Base-by-base conservation (phyloP, 1,140 invertebrate species). In the Drosophila triauraria region DNA sequence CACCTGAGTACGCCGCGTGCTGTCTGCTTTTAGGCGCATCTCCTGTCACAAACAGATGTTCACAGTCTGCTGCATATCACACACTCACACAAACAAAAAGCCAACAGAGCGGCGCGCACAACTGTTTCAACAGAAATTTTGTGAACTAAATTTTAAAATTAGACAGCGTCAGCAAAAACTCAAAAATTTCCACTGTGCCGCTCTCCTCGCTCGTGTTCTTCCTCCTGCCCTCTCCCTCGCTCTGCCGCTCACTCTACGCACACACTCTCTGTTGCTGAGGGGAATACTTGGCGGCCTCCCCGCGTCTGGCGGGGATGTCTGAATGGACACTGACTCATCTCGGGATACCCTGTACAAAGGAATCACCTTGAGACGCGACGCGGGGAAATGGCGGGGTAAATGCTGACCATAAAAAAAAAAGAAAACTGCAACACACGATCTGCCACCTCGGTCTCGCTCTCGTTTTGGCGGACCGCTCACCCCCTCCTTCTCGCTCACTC, bases 111-210 rank as follows among this genome's bases (percentile, higher is more conserved):
- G 8, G 20, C n/a, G 38, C 54, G 46, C 63, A 50, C 81, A 85
- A 84, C 77, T 85, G 82, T 85, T 78, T 79, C 58, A 82, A 76
- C 54, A 87, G 78, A 68, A 62, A 50, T 56, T 40, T 56, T 46
- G 32, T 59, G 74, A 76, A 76, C 74, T 76, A 43, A 58, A 76
- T 76, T 58, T 76, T 53, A 58, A 77, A 77, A 47, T 68, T 69
- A 68, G 74, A 77, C 50, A 77, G 75, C 63, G 75, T 69, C 75
- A 77, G 74, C 75, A 77, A 77, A 76, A 60, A 51, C 48, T 48
- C 23, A 77, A 77, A 77, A 77, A 59, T 77, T 77, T 77, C 75
- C 75, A 77, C 75, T 77, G 74, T 77, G 74, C 75, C 61, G 42
- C 47, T 77, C 50, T 47, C 43, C 53, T 58, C 50, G 17, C 47